phyloP scores from a whole-genome alignment of 64 coral and sea anemone genomes.

The Actinia tenebrosa region DNA sequence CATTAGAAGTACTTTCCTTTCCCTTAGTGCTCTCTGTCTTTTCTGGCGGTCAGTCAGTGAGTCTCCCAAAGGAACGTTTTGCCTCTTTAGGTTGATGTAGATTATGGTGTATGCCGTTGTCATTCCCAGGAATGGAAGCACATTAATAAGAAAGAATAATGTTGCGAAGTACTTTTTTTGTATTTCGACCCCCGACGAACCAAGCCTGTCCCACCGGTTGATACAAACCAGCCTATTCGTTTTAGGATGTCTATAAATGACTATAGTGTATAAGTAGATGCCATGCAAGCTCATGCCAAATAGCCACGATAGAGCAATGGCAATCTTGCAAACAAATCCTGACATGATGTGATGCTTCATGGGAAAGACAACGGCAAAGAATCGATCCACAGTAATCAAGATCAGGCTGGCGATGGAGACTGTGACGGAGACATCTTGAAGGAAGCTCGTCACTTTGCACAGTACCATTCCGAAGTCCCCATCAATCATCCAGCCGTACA shows the following conservation, averaged over 20 bases:
- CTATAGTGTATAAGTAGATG: conserved; percentile 31
- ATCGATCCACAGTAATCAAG: conserved; percentile 58
- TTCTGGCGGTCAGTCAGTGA: conserved; percentile 22
- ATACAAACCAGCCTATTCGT: not conserved
- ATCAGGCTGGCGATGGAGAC: conserved; percentile 61
- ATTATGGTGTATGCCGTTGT: conserved; percentile 33
- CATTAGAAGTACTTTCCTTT: conserved; percentile 25
- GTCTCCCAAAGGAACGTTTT: conserved; percentile 13
- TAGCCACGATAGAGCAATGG: conserved; percentile 10
- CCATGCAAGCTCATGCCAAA: conserved; percentile 20
- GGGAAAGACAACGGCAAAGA: conserved; percentile 66
- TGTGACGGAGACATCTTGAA: conserved; percentile 58
- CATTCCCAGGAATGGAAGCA: conserved; percentile 17
- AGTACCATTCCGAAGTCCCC: conserved; percentile 28
- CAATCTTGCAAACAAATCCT: not conserved
- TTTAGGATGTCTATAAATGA: not conserved
- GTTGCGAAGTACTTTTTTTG: conserved; percentile 24
- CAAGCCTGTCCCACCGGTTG: not conserved
- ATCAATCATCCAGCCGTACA: conserved; percentile 30
- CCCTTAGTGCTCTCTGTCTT: conserved; percentile 24
- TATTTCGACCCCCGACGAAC: too few relatives aligned
- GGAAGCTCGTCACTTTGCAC: conserved; percentile 35
- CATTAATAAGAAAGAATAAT: conserved; percentile 9
- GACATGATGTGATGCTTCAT: conserved; percentile 45
- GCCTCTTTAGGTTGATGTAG: conserved; percentile 29